Evolutionary conservation across 1,140 invertebrate genomes (phyloP), one percentile per base, ranked within the genome.

Genomic region (Drosophila willistoni): DNA sequence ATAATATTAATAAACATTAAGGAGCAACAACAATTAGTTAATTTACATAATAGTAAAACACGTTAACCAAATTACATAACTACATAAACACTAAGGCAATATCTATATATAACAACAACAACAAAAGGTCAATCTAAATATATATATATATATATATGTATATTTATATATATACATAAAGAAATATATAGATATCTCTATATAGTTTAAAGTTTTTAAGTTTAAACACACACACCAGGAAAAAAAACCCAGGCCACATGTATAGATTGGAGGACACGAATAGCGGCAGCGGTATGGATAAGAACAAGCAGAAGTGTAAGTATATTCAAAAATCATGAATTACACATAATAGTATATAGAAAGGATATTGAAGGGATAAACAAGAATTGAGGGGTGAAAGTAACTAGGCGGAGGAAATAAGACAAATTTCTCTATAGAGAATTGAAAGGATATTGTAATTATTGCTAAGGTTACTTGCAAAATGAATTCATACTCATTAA

Each of bases 261-360:
- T 91, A 91, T 89, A 91, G 90, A 91, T 77, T 91, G 80, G 90
- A 91, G 85, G 90, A 91, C 69, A 87, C 90, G 66, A 91, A 84
- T 74, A 91, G 90, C 76, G 90, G 90, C 79, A 71, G 76, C 86
- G 90, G 83, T 71, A 91, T 91, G 90, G 90, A 91, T 74, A 91
- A 91, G 79, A 91, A 90, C 51, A 91, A 91, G 81, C 90, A 91
- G 79, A 91, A 91, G 82, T 79, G 90, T 91, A 65, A 91, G 90
- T 91, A 82, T 10, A 5, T 29, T 29, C 25, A 29, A 29, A 7
- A 29, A 7, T 29, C 29, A 29, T 29, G 1, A 25, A 25, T 25
- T 25, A 22, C 1, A 1, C 19, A 22, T 22, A 1, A 22, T 1
- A 22, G 19, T 22, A 25, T 25, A 25, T 25, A 25, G 22, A 25